These are phyloP conservation scores for Corythornis cristatus DNA, from an alignment of 2,113 vertebrate species.

Conservation along the genomic window DNA sequence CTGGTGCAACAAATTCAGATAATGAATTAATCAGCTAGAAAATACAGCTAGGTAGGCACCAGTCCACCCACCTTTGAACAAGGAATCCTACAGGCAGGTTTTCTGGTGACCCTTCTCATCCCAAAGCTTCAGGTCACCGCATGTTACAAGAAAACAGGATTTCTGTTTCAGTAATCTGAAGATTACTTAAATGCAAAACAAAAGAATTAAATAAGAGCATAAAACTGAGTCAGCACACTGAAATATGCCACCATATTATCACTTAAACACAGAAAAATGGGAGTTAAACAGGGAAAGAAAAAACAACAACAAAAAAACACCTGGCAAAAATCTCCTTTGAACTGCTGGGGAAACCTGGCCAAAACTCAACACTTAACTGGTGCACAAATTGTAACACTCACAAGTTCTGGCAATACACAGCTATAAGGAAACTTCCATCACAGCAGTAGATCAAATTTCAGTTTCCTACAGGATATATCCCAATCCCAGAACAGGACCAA, in stretches of 20 bases:
- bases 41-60: not conserved
- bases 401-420: constrained; percentile 6
- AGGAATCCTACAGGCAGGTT: not conserved
- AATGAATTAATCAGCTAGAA: not conserved
- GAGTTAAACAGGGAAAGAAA: not conserved
- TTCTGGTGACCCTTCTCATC: not conserved
- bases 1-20: not conserved
- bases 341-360: not conserved
- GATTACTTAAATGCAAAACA: not conserved
- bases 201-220: not conserved
- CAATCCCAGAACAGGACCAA: not conserved
- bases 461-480: constrained; percentile 42
- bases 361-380: not conserved
- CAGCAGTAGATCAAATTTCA: constrained; percentile 10
- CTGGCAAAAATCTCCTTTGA: not conserved
- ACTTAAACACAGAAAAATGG: not conserved
- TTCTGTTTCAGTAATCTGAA: not conserved
- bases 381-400: not conserved
- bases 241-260: not conserved
- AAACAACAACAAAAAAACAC: not conserved
- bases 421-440: constrained; percentile 45
- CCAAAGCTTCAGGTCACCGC: not conserved
- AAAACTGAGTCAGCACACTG: not conserved
- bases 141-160: not conserved
- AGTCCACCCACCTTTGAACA: not conserved